Conservation (phyloP, 30 jellyfish, hydroid and myxozoan genomes). For the Turritopsis dohrnii region DNA sequence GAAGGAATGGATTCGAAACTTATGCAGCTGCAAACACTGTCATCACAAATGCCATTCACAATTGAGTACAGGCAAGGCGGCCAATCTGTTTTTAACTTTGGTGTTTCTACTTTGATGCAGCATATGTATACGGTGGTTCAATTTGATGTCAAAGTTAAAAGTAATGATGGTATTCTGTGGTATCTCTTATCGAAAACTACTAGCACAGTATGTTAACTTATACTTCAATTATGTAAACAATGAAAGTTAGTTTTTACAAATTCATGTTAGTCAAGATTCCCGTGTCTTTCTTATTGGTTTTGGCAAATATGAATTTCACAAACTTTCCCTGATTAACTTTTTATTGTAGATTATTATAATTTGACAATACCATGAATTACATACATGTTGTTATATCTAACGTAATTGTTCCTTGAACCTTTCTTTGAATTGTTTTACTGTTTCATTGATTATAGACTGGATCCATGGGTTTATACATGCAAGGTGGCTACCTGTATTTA, state of each 20-base stretch:
- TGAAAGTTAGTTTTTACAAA: no score
- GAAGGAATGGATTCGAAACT: conserved; percentile 47
- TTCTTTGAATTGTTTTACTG: conserved; percentile 13
- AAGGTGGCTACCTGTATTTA: conserved; percentile 50
- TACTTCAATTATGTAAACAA: no score
- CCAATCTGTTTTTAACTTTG: conserved; percentile 46
- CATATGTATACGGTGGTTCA: conserved; percentile 36
- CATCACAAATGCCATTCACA: conserved; percentile 68
- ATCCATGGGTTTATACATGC: conserved; percentile 72
- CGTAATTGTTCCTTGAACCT: no score
- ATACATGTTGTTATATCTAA: no score
- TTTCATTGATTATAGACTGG: conserved; percentile 47
- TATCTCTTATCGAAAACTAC: conserved; percentile 34
- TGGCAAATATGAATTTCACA: no score
- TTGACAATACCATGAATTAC: no score
- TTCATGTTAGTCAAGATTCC: no score
- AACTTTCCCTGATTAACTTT: no score
- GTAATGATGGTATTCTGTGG: conserved; percentile 60
- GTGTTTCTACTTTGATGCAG: conserved; percentile 26
- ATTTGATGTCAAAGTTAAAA: conserved; percentile 59
- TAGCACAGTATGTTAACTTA: background rate
- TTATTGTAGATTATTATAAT: no score
- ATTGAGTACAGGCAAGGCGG: conserved; percentile 38
- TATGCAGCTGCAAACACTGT: conserved; percentile 36
- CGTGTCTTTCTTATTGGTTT: no score